Base-by-base conservation (phyloP, 2,113 vertebrate species). In the Prunella fulvescens region DNA sequence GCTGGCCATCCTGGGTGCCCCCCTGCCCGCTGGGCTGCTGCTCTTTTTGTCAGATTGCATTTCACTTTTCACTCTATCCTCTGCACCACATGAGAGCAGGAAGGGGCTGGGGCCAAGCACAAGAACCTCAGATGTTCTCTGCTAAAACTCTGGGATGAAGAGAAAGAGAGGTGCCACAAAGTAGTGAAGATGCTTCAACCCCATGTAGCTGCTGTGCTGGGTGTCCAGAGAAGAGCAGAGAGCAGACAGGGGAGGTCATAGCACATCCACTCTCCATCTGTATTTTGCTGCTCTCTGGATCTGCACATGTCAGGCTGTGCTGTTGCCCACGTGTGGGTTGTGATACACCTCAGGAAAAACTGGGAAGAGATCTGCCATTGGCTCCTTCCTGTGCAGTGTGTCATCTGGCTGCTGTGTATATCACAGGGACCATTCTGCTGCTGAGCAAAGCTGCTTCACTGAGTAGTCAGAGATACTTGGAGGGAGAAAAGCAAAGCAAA, bases 351-450 rank as follows among this genome's bases (percentile, higher is more conserved):
- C 81, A 14, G 91, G 73, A 64, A 69, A 53, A 29, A 33, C 11
- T 22, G 10, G 74, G 58, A 28, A 82, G 87, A 96, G 74, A 70
- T 66, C 29, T 24, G 65, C 88, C 47, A 96, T 95, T 96, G 96
- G 96, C 92, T 96, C 16, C 44, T 62, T 42, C 76, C 8, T 6
- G 15, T 5, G 86, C 31, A 1, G 64, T 57, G 65, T 95, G 95
- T 96, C 95, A 92, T 54, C 94, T 61, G 62, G 94, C 90, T 83
- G 87, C 94, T 71, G 58, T 53, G 54, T 62, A 70, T 90, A 93
- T 53, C 81, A 14, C 70, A 11, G 90, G 53, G 88, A 86, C 90
- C 71, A n/a, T 72, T 88, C 93, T 64, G 90, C 25, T 74, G 54
- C 90, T 16, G 7, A 83, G 76, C 76, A 70, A 33, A 88, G 88